phyloP scores from a whole-genome alignment of 2,797 vertebrate species.

The Acrossocheilus fasciatus region DNA sequence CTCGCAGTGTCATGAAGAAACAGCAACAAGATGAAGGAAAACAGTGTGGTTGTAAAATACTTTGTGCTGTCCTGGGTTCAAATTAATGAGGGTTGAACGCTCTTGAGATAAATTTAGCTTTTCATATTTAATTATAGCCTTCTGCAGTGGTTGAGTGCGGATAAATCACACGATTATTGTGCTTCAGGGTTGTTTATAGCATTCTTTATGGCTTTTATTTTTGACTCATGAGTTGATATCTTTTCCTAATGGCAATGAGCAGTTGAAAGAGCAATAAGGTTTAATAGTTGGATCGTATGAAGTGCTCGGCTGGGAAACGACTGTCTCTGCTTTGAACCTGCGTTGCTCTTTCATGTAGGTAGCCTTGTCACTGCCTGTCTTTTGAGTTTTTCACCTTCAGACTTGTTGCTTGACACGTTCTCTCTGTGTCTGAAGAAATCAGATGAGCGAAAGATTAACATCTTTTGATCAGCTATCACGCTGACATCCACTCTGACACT shows the following conservation, averaged over 20 bases:
- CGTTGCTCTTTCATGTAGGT: constrained; percentile 43
- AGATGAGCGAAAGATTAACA: constrained; percentile 22
- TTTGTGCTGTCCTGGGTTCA: constrained; percentile 88
- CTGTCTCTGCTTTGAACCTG: constrained; percentile 27
- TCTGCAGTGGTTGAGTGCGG: constrained; percentile 86
- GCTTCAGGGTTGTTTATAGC: constrained; percentile 74
- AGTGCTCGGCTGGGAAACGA: constrained; percentile 16
- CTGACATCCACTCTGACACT: constrained; percentile 26
- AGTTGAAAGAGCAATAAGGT: constrained; percentile 70
- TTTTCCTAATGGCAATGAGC: constrained; percentile 82
- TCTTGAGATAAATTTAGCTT: constrained; percentile 93
- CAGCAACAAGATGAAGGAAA: constrained; percentile 44
- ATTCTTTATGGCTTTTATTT: constrained; percentile 67
- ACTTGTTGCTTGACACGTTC: constrained; percentile 17
- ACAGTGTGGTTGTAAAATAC: constrained; percentile 85
- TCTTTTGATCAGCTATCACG: constrained; percentile 49
- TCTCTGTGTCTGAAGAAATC: constrained; percentile 30
- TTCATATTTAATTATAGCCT: constrained; percentile 98
- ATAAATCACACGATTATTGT: constrained; percentile 95
- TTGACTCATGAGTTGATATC: constrained; percentile 75
- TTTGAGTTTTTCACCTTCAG: constrained; percentile 31
- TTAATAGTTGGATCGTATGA: constrained; percentile 63
- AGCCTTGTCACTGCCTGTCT: constrained; percentile 17
- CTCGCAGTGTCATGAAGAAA: constrained; percentile 73
- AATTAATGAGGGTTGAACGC: constrained; percentile 93